Evolutionary conservation across 2,888 invertebrate genomes (phyloP), one percentile per base, ranked within the genome.

Genomic region (Diarsia dahlii): DNA sequence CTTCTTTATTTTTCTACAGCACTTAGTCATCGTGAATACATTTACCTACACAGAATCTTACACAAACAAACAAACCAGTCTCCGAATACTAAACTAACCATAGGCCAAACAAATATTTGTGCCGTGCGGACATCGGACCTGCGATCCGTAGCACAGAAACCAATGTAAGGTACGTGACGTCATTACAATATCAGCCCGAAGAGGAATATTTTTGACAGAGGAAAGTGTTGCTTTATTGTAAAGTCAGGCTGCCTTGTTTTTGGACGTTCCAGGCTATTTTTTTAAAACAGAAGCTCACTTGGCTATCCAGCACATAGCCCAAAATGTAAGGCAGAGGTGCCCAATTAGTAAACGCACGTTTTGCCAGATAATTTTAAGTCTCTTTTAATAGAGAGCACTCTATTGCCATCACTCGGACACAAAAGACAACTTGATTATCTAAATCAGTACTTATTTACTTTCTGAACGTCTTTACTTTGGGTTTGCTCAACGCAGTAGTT

Each of bases 71-170:
- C 56, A 34, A 23, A 23, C 2, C 15, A 15, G 34, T 5, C 20
- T 46, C 23, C 5, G 20, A 52, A 68, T 34, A 52, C 45, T 23
- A 45, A 62, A 45, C 48, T 48, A 50, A 18, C 8, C 20, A 46
- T 34, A 77, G 15, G 39, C 28, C n/a, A 45, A 48, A 63, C 48
- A 77, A 78, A 78, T 78, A 78, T 77, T 76, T 62, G 78, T 13
- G 54, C 52, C 23, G 34, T 77, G 52, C 39, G 10, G 62, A 48
- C 20, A 48, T 69, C 3, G 52, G 39, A 45, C 13, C 28, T 28
- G 46, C n/a, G 45, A 63, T 77, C 20, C 48, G 71, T 28, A 39
- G 60, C 20, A 46, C 20, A 23, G 60, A 13, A 69, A 46, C 20
- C 60, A 69, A 62, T 77, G 18, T 48, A 48, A 52, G n/a, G 9